Evolutionary conservation across 2,113 vertebrate species (phyloP), one percentile per base, ranked within the genome.

Genomic region (Holacanthus passer): DNA sequence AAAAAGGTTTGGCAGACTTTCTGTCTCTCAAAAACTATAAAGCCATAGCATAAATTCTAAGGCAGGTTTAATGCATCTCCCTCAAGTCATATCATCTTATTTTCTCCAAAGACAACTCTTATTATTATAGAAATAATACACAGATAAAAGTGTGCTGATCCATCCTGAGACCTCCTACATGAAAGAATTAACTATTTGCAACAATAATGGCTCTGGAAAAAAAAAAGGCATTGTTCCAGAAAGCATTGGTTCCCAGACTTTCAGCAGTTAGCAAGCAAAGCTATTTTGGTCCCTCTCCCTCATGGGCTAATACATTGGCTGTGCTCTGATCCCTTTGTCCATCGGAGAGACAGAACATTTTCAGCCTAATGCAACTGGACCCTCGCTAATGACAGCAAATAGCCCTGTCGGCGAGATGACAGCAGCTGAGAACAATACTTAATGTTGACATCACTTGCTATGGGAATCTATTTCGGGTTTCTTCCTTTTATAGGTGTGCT

Each of bases 391-490:
- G 92, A 91, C 91, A 93, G 90, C 70, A 87, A 89, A 91, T 83
- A 90, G 85, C 79, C 84, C 87, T 86, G 90, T 89, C 88, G 82
- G 90, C 90, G 73, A 81, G 67, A 92, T 85, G 86, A 91, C 88
- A 93, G 90, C 94, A 94, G 94, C 94, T 95, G 94, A 93, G 93
- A 94, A 96, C 94, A 96, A 95, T 94, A 94, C 91, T 88, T 94
- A 92, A 94, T 93, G 92, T 91, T 95, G 94, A 93, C 92, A 83
- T 93, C 81, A 94, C 91, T 86, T 89, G 87, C 85, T 83, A 66
- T 65, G 71, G 32, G 41, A 62, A 83, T 94, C 95, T 96, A 96
- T 96, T 94, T 95, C 73, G 67, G 93, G 91, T 94, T 94, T 95
- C 91, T 95, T 95, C 95, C 95, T 95, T 96, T 95, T 95, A 95